A percentile compares a stretch with the other conserved stretches of the same genome.
Evolutionary conservation across 2,888 invertebrate species (phyloP).

Genomic region (Drosophila sordidapex): DNA sequence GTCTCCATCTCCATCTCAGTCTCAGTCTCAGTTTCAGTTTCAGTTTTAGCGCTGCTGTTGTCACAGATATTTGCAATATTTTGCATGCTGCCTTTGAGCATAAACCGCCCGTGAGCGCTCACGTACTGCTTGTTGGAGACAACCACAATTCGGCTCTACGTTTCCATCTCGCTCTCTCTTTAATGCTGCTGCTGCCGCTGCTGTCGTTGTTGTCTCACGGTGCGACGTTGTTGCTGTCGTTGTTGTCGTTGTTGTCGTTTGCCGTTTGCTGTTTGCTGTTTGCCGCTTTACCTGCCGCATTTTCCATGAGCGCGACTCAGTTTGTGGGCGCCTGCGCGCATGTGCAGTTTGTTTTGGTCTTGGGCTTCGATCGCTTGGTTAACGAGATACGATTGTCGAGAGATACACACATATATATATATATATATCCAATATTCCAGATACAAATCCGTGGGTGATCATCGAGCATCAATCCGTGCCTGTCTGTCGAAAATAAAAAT

Average conservation of each 20-base stretch:
- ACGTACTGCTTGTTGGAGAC: conserved; percentile 49
- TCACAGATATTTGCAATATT: conserved; percentile 73
- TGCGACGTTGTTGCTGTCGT: conserved; percentile 16
- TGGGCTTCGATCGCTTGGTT: conserved; percentile 39
- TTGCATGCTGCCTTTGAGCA: conserved; percentile 74
- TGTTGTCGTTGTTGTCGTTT: conserved; percentile 20
- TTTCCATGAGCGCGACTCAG: conserved; percentile 67
- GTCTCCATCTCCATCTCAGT: background rate
- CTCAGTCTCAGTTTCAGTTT: background rate
- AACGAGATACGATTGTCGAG: conserved; percentile 28
- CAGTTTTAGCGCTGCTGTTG: conserved; percentile 28
- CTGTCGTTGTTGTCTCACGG: conserved; percentile 33
- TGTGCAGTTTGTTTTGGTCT: conserved; percentile 74
- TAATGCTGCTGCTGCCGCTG: background rate
- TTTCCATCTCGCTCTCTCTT: conserved; percentile 11
- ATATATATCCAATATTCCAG: conserved; percentile 11
- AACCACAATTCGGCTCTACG: conserved; percentile 21
- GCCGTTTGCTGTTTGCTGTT: conserved; percentile 33
- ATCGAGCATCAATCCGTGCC: conserved; percentile 19
- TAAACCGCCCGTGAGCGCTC: conserved; percentile 64
- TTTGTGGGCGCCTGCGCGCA: conserved; percentile 80
- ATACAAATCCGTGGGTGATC: conserved; percentile 29
- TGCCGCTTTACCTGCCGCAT: conserved; percentile 69
- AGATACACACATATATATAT: conserved; percentile 1
- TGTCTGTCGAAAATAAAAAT: conserved; percentile 26